These are phyloP conservation scores for Drosophila yooni DNA, from an alignment of 2,888 invertebrate species.

Conservation along the genomic window DNA sequence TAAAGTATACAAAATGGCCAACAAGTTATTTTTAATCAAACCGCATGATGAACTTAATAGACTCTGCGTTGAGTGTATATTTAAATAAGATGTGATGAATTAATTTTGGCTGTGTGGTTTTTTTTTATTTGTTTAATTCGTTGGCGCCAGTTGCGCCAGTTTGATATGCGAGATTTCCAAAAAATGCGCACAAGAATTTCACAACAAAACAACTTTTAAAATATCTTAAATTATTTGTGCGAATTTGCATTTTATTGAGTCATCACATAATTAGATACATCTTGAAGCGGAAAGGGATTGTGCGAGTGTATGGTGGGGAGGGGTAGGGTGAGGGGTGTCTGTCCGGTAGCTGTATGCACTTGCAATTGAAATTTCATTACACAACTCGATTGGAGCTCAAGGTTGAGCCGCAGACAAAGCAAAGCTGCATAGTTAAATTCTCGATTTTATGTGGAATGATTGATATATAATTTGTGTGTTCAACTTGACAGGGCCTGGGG, in stretches of 20 bases:
- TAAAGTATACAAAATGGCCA: background rate
- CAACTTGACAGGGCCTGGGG: constrained; percentile 3
- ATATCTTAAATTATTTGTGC: constrained; percentile 31
- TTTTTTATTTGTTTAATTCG: constrained; percentile 28
- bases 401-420: constrained; percentile 23
- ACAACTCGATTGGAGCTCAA: constrained; percentile 31
- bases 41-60: background rate
- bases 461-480: constrained; percentile 65
- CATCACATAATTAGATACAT: constrained; percentile 30
- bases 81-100: constrained; percentile 30
- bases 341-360: constrained; percentile 29
- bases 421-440: constrained; percentile 29
- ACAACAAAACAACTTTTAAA: constrained; percentile 25
- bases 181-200: constrained; percentile 73
- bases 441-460: constrained; percentile 53
- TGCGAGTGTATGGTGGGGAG: background rate
- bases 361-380: constrained; percentile 41
- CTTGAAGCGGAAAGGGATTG: background rate
- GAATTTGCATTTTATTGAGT: constrained; percentile 59
- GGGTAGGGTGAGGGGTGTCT: background rate
- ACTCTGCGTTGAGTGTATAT: constrained; percentile 1
- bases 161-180: constrained; percentile 61
- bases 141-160: constrained; percentile 60
- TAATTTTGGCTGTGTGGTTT: constrained; percentile 22
- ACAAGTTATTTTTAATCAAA: background rate